These are phyloP conservation scores for Camptogramma bilineatum DNA, from an alignment of 2,888 invertebrate species.

Conservation along the genomic window DNA sequence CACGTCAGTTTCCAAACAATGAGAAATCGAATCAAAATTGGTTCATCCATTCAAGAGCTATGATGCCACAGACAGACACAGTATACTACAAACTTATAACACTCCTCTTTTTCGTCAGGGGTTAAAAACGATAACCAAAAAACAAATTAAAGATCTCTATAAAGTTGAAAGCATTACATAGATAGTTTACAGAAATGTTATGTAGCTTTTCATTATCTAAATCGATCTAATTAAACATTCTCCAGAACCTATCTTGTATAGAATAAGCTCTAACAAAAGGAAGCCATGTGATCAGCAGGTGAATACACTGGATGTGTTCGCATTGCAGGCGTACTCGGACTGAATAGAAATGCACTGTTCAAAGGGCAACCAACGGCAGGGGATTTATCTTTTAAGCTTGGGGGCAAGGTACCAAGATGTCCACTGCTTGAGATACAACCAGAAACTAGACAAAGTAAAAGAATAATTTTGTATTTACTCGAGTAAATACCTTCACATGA, in stretches of 20 bases:
- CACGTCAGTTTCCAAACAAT: too few relatives aligned
- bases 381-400: constrained; percentile 19
- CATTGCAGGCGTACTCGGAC: constrained; percentile 23
- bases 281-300: background rate
- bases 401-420: constrained; percentile 8
- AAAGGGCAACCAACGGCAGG: constrained; percentile 18
- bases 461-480: too few relatives aligned
- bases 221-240: background rate
- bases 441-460: background rate
- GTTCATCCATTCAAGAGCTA: too few relatives aligned
- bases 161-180: background rate
- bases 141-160: background rate
- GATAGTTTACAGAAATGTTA: background rate
- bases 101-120: too few relatives aligned
- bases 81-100: too few relatives aligned
- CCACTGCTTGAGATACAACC: constrained; percentile 1
- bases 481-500: too few relatives aligned
- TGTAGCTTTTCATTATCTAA: background rate
- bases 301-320: background rate
- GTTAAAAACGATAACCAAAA: too few relatives aligned
- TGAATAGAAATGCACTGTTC: constrained; percentile 52
- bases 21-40: too few relatives aligned
- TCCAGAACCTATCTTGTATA: background rate
- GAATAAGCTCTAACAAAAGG: background rate
- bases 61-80: too few relatives aligned